Percentiles rank a stretch among this genome's conserved stretches.
Evolutionary conservation across 2,113 vertebrate genomes (phyloP).

Genomic region (Petrocephalus microphthalmus): DNA sequence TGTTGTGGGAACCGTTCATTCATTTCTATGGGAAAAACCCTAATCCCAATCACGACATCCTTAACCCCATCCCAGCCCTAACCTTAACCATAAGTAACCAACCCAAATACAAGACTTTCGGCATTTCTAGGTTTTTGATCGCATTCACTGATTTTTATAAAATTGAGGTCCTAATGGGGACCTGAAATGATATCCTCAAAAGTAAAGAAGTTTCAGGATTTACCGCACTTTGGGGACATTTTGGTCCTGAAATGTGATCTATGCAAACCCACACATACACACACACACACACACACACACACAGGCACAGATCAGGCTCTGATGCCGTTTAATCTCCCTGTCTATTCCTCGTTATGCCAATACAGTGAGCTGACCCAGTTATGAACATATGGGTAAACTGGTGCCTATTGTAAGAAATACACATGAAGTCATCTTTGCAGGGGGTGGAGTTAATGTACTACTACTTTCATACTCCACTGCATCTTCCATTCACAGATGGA

Average conservation of each 20-base stretch:
- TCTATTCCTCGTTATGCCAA: not conserved
- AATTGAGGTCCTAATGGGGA: not conserved
- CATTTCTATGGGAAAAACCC: not conserved
- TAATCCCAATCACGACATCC: not conserved
- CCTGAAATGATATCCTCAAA: no score
- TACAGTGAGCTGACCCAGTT: not conserved
- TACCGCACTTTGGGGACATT: not conserved
- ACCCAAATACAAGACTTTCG: not conserved
- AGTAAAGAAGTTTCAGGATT: no score
- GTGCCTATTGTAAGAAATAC: not conserved
- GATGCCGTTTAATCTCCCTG: not conserved
- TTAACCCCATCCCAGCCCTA: not conserved
- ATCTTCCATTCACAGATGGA: not conserved
- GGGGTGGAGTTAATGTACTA: not conserved
- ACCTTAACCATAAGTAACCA: not conserved
- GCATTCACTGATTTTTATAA: not conserved
- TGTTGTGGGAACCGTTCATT: not conserved
- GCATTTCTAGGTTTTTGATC: not conserved
- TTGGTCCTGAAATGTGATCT: not conserved
- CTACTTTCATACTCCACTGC: not conserved
- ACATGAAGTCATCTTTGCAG: not conserved
- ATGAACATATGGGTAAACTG: not conserved
- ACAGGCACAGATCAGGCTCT: no score
- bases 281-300: not conserved
- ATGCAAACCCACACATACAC: not conserved